These are phyloP conservation scores for Lagopus muta DNA, from an alignment of 2,113 vertebrate species.

Conservation along the genomic window DNA sequence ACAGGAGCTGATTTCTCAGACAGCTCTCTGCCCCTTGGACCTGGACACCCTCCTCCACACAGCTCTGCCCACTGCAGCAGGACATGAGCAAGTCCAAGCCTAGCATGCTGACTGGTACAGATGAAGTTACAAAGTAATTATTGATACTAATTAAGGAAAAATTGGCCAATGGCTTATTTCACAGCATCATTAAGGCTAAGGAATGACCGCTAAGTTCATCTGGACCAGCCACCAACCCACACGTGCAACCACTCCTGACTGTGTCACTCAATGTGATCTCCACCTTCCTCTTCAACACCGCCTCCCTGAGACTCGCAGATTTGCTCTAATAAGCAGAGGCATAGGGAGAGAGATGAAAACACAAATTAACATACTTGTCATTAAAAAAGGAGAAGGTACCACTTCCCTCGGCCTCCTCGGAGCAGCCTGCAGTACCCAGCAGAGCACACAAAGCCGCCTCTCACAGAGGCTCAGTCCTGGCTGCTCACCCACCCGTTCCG, in stretches of 20 bases:
- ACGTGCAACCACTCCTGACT: too few relatives aligned
- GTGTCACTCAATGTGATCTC: too few relatives aligned
- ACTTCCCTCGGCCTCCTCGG: not conserved
- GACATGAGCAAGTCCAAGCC: not conserved
- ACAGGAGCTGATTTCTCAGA: not conserved
- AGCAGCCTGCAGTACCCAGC: too few relatives aligned
- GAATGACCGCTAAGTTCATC: too few relatives aligned
- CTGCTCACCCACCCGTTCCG: not conserved
- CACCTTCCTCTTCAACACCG: too few relatives aligned
- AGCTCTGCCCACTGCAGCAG: not conserved
- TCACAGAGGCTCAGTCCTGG: too few relatives aligned
- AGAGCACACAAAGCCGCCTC: too few relatives aligned
- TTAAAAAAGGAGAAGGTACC: not conserved
- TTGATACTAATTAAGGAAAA: slow-evolving; percentile 43
- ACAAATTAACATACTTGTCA: not conserved
- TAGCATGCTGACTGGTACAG: not conserved
- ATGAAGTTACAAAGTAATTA: not conserved
- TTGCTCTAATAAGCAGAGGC: not conserved
- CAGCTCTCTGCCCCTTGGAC: accelerated
- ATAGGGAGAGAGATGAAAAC: slow-evolving; percentile 19
- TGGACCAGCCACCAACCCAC: too few relatives aligned
- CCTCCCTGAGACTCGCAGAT: not conserved
- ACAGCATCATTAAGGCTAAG: too few relatives aligned
- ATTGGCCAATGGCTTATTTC: not conserved
- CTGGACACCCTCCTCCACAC: too few relatives aligned